phyloP scores from a whole-genome alignment of 2,888 invertebrate species.

The Drosophila nigricruria region DNA sequence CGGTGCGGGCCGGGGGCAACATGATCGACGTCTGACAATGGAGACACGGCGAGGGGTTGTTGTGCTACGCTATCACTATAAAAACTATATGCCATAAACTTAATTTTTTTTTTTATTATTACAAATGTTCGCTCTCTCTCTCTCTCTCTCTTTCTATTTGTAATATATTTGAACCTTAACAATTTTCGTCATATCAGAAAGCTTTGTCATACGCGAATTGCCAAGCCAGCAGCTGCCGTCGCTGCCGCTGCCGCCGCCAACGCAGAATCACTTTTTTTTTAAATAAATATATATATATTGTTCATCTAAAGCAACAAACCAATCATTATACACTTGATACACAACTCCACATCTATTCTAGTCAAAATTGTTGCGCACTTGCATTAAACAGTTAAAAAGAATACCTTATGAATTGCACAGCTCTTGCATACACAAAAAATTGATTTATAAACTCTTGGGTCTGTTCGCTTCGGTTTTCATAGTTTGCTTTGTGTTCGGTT shows the following conservation, averaged over 20 bases:
- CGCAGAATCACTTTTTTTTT: slow-evolving; percentile 33
- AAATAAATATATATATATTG: neutral
- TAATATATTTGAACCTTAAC: neutral
- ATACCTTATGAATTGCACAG: slow-evolving; percentile 76
- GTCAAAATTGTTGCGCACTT: slow-evolving; percentile 15
- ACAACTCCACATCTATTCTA: slow-evolving; percentile 1
- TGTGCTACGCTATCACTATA: slow-evolving; percentile 3
- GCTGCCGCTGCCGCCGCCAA: slow-evolving; percentile 30
- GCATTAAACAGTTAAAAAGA: slow-evolving; percentile 34
- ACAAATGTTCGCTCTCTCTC: too few species aligned
- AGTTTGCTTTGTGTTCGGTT: slow-evolving; percentile 77
- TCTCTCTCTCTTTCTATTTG: neutral
- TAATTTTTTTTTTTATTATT: slow-evolving; percentile 5
- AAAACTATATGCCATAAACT: slow-evolving; percentile 4
- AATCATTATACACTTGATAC: slow-evolving; percentile 38
- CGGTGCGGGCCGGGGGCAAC: slow-evolving; percentile 36
- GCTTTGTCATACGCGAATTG: slow-evolving; percentile 52
- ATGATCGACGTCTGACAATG: slow-evolving; percentile 50
- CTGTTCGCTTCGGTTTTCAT: slow-evolving; percentile 79
- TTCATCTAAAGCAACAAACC: slow-evolving; percentile 8
- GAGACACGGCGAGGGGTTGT: slow-evolving; percentile 10
- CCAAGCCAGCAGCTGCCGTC: slow-evolving; percentile 45
- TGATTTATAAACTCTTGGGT: slow-evolving; percentile 82
- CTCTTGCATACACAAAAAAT: slow-evolving; percentile 84
- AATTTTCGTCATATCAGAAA: slow-evolving; percentile 37